These are phyloP conservation scores for Cygnus atratus DNA, from an alignment of 2,113 vertebrate genomes.

Conservation along the genomic window DNA sequence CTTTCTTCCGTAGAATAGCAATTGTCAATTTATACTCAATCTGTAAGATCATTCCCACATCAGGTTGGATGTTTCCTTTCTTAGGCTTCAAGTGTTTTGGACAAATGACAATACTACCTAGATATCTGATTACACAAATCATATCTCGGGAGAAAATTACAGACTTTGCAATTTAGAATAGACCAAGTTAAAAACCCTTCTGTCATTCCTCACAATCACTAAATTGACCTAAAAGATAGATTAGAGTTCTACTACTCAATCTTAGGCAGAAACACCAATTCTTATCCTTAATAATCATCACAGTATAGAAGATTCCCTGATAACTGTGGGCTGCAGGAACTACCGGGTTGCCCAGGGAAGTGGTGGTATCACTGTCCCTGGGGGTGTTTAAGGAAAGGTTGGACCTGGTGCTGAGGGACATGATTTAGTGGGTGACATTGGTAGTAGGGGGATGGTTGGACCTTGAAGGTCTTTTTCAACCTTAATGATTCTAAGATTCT, in stretches of 20 bases:
- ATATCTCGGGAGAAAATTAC: not conserved
- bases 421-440: too few relatives aligned
- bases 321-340: not conserved
- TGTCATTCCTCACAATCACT: not conserved
- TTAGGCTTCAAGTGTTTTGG: not conserved
- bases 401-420: too few relatives aligned
- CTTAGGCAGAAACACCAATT: not conserved
- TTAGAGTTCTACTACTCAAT: not conserved
- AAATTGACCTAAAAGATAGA: not conserved
- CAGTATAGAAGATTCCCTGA: not conserved
- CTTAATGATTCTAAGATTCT: too few relatives aligned
- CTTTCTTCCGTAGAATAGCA: constrained; percentile 1
- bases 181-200: not conserved
- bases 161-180: not conserved
- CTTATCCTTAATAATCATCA: not conserved
- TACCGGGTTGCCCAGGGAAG: not conserved
- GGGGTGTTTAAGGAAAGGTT: too few relatives aligned
- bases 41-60: not conserved
- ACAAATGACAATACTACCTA: not conserved
- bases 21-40: not conserved
- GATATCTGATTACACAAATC: not conserved
- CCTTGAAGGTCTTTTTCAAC: too few relatives aligned
- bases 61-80: not conserved
- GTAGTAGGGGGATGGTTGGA: too few relatives aligned
- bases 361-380: too few relatives aligned